phyloP scores from a whole-genome alignment of 2,113 vertebrate genomes.

The Lontra canadensis region DNA sequence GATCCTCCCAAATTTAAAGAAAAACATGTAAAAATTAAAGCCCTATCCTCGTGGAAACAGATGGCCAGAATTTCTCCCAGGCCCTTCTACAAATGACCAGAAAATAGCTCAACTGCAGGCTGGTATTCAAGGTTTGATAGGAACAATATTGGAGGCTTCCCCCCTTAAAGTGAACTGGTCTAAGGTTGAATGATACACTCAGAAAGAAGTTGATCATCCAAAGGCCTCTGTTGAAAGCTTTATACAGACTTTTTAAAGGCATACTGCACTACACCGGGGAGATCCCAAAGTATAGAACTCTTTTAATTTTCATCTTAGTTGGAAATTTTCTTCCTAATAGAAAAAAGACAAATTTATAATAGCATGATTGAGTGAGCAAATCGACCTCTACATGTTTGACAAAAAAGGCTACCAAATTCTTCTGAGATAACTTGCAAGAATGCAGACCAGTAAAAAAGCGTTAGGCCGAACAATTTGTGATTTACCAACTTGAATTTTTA shows the following conservation, averaged over 20 bases:
- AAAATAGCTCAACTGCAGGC: background rate
- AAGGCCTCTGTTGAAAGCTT: background rate
- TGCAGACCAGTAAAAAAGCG: background rate
- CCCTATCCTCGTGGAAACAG: background rate
- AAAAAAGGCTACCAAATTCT: background rate
- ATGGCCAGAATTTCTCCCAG: background rate
- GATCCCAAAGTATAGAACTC: background rate
- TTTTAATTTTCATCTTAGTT: background rate
- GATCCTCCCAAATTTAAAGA: background rate
- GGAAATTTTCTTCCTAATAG: background rate
- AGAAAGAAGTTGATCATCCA: background rate
- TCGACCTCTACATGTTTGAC: background rate
- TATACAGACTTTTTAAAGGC: background rate
- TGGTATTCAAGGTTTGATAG: background rate
- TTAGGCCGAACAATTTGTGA: background rate
- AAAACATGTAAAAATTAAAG: background rate
- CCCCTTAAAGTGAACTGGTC: background rate
- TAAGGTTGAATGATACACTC: background rate
- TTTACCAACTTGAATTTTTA: background rate
- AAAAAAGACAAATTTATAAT: background rate
- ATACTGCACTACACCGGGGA: background rate
- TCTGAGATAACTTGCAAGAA: background rate
- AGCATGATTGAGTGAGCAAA: background rate
- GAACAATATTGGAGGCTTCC: background rate
- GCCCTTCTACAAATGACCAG: background rate